Percentiles rank a stretch among this genome's conserved stretches.
These are phyloP conservation scores for Sciurus carolinensis DNA, from an alignment of 2,797 vertebrate species.

Conservation along the genomic window DNA sequence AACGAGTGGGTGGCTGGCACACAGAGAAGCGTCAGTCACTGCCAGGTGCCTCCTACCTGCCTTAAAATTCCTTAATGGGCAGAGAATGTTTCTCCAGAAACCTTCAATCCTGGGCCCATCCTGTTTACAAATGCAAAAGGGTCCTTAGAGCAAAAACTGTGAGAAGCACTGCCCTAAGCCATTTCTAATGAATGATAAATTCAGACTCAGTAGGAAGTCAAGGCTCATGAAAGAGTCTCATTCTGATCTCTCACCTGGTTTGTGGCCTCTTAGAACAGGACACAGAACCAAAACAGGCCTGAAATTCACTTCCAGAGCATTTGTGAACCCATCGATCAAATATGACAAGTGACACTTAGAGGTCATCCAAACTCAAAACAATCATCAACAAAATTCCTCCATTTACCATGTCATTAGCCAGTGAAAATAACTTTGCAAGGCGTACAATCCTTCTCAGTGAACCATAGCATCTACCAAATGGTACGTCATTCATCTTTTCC, in stretches of 20 bases:
- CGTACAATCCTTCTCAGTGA: background rate
- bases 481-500: background rate
- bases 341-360: constrained; percentile 26
- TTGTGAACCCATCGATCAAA: background rate
- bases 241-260: fast-evolving
- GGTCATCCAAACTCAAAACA: background rate
- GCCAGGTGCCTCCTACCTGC: background rate
- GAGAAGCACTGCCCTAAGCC: background rate
- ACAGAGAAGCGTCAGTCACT: background rate
- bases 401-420: background rate
- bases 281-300: background rate
- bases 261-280: background rate
- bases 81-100: background rate
- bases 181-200: background rate
- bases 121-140: background rate
- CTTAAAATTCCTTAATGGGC: background rate
- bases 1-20: background rate
- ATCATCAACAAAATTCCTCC: constrained; percentile 25
- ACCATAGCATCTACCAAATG: background rate
- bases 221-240: background rate
- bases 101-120: background rate
- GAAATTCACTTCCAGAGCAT: background rate
- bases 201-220: background rate
- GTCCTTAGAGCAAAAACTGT: background rate
- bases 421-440: background rate